Percentiles rank a stretch among this genome's conserved stretches.
These are phyloP conservation scores for Etheostoma nigrum DNA, from an alignment of 2,797 vertebrate species.

Conservation along the genomic window DNA sequence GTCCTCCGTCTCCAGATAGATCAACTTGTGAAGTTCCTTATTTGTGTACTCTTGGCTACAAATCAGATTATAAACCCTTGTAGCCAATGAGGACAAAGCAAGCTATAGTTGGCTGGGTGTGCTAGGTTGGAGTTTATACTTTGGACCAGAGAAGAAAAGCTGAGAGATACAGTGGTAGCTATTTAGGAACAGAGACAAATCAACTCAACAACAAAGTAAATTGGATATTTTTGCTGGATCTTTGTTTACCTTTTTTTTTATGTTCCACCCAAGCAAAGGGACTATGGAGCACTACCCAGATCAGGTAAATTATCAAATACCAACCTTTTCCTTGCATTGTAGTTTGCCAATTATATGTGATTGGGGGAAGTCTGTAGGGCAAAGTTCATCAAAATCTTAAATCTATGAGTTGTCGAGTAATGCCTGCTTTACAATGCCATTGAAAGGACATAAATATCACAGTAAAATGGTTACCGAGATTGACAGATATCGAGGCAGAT, in stretches of 20 bases:
- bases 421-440: not conserved
- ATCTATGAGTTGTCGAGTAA: not conserved
- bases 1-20: conserved; percentile 47
- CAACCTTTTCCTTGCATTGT: not conserved
- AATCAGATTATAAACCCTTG: conserved; percentile 61
- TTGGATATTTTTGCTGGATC: conserved; percentile 49
- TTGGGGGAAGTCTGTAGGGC: conserved; percentile 18
- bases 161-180: conserved; percentile 64
- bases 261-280: conserved; percentile 16
- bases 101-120: conserved; percentile 68
- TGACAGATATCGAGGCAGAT: not conserved
- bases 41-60: conserved; percentile 50
- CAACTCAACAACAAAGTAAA: conserved; percentile 34
- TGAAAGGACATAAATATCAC: not conserved
- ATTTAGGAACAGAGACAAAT: conserved; percentile 39
- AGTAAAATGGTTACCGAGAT: not conserved
- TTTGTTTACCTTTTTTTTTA: conserved; percentile 25
- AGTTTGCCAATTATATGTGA: not conserved
- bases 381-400: conserved; percentile 52
- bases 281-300: conserved; percentile 76
- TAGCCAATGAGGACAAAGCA: conserved; percentile 70
- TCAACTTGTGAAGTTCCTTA: conserved; percentile 27
- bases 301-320: conserved; percentile 67
- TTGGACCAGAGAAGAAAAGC: conserved; percentile 78
- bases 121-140: conserved; percentile 87